Conservation (phyloP, 2,797 vertebrate species). For the Sebastes dallii region DNA sequence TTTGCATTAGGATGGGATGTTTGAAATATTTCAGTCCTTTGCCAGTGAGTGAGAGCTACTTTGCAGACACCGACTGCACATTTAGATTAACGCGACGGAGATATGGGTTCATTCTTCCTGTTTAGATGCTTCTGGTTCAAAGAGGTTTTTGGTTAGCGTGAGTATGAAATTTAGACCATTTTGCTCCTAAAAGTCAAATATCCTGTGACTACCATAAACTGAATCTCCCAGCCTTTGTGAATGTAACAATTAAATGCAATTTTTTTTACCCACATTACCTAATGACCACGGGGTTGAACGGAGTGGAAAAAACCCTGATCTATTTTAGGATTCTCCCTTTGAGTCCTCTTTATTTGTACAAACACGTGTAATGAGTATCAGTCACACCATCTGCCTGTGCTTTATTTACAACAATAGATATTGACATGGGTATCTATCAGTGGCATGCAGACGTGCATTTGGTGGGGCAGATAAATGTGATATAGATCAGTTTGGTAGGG, state of each 20-base stretch:
- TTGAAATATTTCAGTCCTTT: slow-evolving; percentile 22
- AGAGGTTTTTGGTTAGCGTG: neutral
- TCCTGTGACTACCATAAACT: neutral
- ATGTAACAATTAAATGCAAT: neutral
- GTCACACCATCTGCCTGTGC: slow-evolving; percentile 52
- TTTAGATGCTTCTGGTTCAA: neutral
- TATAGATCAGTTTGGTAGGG: slow-evolving; percentile 76
- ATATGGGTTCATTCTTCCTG: neutral
- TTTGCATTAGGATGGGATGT: slow-evolving; percentile 10
- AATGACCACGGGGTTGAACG: neutral
- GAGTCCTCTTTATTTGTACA: slow-evolving; percentile 46
- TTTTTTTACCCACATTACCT: neutral
- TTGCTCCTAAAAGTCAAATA: neutral
- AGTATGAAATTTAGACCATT: neutral
- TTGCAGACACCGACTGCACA: slow-evolving; percentile 6
- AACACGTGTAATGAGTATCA: slow-evolving; percentile 61
- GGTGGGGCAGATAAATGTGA: slow-evolving; percentile 76
- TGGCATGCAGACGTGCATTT: slow-evolving; percentile 65
- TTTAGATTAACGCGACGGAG: slow-evolving; percentile 9
- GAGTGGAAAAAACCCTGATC: slow-evolving; percentile 1
- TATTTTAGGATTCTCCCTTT: slow-evolving; percentile 29
- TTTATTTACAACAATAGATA: slow-evolving; percentile 81
- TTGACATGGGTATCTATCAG: slow-evolving; percentile 74
- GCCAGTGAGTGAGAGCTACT: slow-evolving; percentile 17
- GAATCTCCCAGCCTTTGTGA: neutral